Evolutionary conservation across 2,888 invertebrate species (phyloP).

Genomic region (Mimumesa dahlbomi): DNA sequence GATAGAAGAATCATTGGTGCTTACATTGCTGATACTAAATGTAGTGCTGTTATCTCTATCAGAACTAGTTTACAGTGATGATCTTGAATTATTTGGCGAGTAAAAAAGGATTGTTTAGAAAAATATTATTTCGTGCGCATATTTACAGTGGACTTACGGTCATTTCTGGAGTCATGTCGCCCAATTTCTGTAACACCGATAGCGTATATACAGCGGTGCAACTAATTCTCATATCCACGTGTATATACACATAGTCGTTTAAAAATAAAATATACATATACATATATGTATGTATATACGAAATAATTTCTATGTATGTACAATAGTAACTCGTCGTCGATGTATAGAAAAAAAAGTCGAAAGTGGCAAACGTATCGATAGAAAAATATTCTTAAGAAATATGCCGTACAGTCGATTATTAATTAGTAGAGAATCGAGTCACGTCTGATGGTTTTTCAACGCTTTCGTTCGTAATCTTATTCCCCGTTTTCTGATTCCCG

Average conservation of each 20-base stretch:
- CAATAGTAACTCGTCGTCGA: neutral
- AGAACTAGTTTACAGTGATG: too few species aligned
- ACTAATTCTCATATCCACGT: conserved; percentile 62
- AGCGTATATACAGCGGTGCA: conserved; percentile 80
- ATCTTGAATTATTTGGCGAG: too few species aligned
- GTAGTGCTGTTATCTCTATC: too few species aligned
- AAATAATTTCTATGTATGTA: too few species aligned
- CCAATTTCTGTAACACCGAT: conserved; percentile 80
- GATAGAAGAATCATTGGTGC: too few species aligned
- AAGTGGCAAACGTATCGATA: neutral
- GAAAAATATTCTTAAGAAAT: neutral
- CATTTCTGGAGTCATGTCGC: conserved; percentile 80
- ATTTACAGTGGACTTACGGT: conserved; percentile 80
- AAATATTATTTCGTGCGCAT: conserved; percentile 61
- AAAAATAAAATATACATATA: neutral
- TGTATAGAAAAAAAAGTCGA: neutral
- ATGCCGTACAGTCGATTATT: too few species aligned
- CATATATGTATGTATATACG: neutral
- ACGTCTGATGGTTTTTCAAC: too few species aligned
- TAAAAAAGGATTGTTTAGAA: too few species aligned
- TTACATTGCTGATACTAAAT: too few species aligned
- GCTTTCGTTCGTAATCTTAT: conserved; percentile 10
- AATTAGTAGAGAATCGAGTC: too few species aligned
- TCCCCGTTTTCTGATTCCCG: conserved; percentile 28
- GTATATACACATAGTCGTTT: conserved; percentile 19